Base-by-base conservation (phyloP, 1,140 invertebrate genomes). In the Frieseomelitta varia region DNA sequence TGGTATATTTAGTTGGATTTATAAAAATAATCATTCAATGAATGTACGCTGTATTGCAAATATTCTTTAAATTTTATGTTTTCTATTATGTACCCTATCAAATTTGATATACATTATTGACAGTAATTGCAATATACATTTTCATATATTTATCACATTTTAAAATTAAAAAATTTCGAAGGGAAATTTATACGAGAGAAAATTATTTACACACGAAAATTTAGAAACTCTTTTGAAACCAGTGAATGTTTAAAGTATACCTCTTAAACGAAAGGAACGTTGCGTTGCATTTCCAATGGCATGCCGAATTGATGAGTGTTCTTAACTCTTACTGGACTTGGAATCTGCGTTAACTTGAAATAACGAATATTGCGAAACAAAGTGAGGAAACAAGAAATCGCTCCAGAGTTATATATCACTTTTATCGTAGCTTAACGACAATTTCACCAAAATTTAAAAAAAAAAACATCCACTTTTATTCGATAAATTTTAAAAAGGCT, bases 201-300 rank as follows among this genome's bases (percentile, higher is more conserved):
- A 87, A 71, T 74, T 19, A 27, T 55, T 63, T 84, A 51, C 58
- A 65, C 58, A 65, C 6, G 39, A 74, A n/a, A 67, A 12, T 39
- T 55, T n/a, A 34, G 19, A 73, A 39, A n/a, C 58, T n/a, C n/a
- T 61, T 51, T 61, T 75, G 1, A n/a, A 27, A 71, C 53, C 10
- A 61, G 24, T 51, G 53, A 72, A 47, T 77, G 55, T 78, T 69
- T 11, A 61, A 75, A 75, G 17, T 56, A 63, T 68, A 51, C 69
- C 63, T 56, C 55, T 30, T n/a, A 76, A 17, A 68, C 21, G 58
- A 72, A 19, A 79, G 24, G 61, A 85, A 83, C 71, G 56, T 79
- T 85, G 77, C 81, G 92, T 94, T 94, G 93, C 93, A 94, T 94
- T 94, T 94, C 93, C 93, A 94, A 77, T 93, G 93, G 92, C 90